Conservation (phyloP, 2,113 vertebrate genomes). For the Osmerus mordax region DNA sequence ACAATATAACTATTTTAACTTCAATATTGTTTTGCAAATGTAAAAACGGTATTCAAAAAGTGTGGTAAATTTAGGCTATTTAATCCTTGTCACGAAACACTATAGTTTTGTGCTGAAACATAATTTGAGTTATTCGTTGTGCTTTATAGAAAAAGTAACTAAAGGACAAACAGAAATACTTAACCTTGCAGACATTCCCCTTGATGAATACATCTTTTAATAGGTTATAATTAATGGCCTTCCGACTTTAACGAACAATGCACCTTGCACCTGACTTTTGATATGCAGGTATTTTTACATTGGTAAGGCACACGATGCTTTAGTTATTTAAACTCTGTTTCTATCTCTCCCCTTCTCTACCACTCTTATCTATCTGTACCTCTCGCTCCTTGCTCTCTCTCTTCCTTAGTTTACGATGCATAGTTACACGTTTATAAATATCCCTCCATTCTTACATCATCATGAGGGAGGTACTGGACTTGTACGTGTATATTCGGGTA, state of each 20-base stretch:
- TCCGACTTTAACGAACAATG: no score
- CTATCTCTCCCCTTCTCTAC: background rate
- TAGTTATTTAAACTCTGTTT: background rate
- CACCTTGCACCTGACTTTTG: background rate
- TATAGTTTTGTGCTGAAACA: background rate
- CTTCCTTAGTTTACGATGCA: conserved; percentile 47
- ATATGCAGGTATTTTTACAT: background rate
- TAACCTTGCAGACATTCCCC: background rate
- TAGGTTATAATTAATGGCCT: background rate
- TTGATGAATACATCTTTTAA: background rate
- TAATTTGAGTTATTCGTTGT: background rate
- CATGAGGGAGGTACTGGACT: conserved; percentile 38
- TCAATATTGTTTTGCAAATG: no score
- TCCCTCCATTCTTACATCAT: conserved; percentile 58
- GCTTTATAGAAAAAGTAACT: background rate
- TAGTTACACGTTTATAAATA: conserved; percentile 73
- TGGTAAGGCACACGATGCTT: background rate
- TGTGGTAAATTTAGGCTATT: no score
- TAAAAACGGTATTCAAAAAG: no score
- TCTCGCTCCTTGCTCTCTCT: background rate
- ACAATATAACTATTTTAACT: no score
- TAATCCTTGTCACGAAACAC: no score
- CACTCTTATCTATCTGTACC: background rate
- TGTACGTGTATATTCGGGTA: conserved; percentile 41
- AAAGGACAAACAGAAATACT: background rate